A percentile compares a stretch with the other conserved stretches of the same genome.
Evolutionary conservation across 2,888 invertebrate species (phyloP).

Genomic region (Amblyjoppa fuscipennis): DNA sequence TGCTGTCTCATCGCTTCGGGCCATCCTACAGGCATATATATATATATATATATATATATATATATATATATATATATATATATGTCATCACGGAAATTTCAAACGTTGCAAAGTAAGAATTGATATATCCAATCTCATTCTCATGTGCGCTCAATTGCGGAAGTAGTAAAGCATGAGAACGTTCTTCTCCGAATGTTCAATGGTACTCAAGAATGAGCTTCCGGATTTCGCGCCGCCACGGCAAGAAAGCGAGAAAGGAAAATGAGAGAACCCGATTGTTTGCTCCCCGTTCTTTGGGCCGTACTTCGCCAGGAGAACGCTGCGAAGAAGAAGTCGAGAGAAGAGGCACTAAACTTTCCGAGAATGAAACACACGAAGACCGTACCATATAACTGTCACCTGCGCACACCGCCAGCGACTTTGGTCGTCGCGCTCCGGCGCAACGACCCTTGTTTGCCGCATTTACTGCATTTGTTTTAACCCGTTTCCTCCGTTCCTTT

Average conservation of each 20-base stretch:
- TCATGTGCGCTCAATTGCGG: neutral
- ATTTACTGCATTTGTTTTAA: constrained; percentile 78
- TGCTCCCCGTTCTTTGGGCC: constrained; percentile 24
- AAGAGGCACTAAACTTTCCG: constrained; percentile 43
- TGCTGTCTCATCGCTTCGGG: neutral
- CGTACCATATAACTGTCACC: constrained; percentile 72
- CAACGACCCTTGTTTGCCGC: constrained; percentile 76
- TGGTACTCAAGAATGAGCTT: neutral
- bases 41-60: no score
- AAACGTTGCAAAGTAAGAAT: neutral
- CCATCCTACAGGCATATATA: neutral
- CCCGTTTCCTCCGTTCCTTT: constrained; percentile 57
- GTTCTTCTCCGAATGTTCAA: neutral
- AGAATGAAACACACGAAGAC: constrained; percentile 55
- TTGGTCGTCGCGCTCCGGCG: constrained; percentile 33
- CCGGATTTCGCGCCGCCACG: neutral
- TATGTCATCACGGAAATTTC: neutral
- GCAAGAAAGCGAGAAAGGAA: neutral
- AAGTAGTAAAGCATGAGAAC: neutral
- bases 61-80: no score
- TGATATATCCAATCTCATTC: neutral
- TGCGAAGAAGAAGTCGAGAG: constrained; percentile 21
- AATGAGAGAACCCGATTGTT: constrained; percentile 24
- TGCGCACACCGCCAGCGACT: constrained; percentile 32
- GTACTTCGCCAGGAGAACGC: neutral